phyloP scores from a whole-genome alignment of 2,113 vertebrate species.

The Malurus alboscapulatus region DNA sequence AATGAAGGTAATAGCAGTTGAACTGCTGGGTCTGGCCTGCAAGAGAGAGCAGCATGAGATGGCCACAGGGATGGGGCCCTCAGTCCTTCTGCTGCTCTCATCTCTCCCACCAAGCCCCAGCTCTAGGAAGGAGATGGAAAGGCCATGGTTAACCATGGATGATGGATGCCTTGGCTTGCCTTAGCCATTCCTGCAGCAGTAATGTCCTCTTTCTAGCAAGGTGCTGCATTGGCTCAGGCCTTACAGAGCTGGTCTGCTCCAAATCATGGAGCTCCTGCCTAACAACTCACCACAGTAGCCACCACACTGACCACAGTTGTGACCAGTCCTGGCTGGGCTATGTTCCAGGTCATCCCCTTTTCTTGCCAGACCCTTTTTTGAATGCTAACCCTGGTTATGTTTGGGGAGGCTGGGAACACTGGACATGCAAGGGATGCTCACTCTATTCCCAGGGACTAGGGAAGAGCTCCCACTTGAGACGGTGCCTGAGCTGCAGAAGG shows the following conservation, averaged over 20 bases:
- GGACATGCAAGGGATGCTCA: neutral
- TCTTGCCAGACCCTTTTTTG: neutral
- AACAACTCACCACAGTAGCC: neutral
- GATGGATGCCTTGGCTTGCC: neutral
- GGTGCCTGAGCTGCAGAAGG: neutral
- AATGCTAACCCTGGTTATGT: neutral
- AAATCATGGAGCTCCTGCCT: neutral
- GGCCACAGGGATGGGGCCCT: neutral
- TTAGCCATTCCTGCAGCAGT: neutral
- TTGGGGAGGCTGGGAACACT: neutral
- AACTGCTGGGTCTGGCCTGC: neutral
- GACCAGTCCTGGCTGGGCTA: neutral
- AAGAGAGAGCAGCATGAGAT: neutral
- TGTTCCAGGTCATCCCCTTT: neutral
- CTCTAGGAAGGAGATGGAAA: neutral
- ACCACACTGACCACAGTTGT: accelerated
- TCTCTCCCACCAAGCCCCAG: neutral
- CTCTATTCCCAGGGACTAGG: neutral
- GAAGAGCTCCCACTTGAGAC: neutral
- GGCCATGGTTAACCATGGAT: neutral
- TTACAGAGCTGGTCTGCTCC: neutral
- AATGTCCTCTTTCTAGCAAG: neutral
- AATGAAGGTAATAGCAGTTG: neutral
- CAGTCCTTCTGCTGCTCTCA: neutral
- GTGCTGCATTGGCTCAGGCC: too few relatives aligned